phyloP scores from a whole-genome alignment of 2,797 vertebrate species.

The Acanthopagrus latus region DNA sequence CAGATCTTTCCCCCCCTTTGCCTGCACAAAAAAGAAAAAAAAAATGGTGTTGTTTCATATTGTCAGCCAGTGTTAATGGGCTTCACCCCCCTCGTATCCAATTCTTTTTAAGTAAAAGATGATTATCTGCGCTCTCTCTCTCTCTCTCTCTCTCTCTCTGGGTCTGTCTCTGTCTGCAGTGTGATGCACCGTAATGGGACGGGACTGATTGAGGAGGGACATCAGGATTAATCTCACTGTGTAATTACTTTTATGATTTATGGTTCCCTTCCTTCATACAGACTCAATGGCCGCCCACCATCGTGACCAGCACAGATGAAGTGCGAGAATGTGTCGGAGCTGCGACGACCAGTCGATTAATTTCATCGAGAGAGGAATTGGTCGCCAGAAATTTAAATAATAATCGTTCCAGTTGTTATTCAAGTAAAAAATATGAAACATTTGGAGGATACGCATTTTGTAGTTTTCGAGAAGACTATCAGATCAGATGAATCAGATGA shows the following conservation, averaged over 20 bases:
- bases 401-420: too few species aligned
- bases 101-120: constrained; percentile 71
- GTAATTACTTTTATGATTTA: constrained; percentile 86
- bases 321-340: neutral
- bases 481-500: too few species aligned
- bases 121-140: constrained; percentile 69
- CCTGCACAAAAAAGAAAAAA: neutral
- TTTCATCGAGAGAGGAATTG: too few species aligned
- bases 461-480: too few species aligned
- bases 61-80: constrained; percentile 49
- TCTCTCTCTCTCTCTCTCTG: constrained; percentile 28
- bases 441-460: too few species aligned
- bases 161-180: constrained; percentile 53
- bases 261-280: constrained; percentile 40
- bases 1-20: constrained; percentile 19
- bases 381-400: too few species aligned
- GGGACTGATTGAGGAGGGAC: constrained; percentile 78
- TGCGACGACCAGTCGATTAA: too few species aligned
- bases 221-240: constrained; percentile 79
- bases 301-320: constrained; percentile 21
- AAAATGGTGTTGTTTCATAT: constrained; percentile 37
- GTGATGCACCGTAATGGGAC: constrained; percentile 73
- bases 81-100: constrained; percentile 29
- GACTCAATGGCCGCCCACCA: neutral
- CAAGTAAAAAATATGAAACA: too few species aligned